Evolutionary conservation across 1,140 invertebrate species (phyloP), one percentile per base, ranked within the genome.

Genomic region (Lasioglossum baleicum): DNA sequence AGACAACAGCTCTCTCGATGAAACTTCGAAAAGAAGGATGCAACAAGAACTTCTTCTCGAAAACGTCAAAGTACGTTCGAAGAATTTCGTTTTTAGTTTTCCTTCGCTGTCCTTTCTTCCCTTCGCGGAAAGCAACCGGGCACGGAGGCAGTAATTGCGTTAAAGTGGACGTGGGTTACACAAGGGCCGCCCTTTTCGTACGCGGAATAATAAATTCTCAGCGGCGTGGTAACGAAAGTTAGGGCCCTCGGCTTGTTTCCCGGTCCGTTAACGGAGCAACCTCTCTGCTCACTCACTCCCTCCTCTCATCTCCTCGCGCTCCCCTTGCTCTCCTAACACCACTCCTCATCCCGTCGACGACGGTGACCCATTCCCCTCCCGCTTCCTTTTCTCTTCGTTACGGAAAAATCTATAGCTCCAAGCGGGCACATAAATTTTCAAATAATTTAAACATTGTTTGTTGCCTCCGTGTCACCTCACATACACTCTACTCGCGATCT

Each of bases 191-290:
- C 79, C 83, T 80, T 70, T 79, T 79, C 79, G 76, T 87, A 89
- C 88, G 88, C 84, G 86, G 90, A 91, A 92, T 92, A 91, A 92
- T 91, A 91, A 92, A 91, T 92, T 91, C 84, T 84, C 84, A 65
- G 74, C 83, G 72, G 78, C 69, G 80, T 71, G 83, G 87, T 85
- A 91, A 89, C 89, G 88, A 91, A 91, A 91, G 90, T 91, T 86
- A 82, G 84, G 88, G 83, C 64, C 78, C 56, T 64, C 79, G 84
- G 82, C 89, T 90, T 88, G 88, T 91, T 90, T 92, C 87, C 83
- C 85, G 84, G 86, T 83, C 87, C 84, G 88, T 90, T 92, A 90
- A 85, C 88, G 83, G 78, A 60, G 63, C 7, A 66, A 13, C 71
- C 42, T 48, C 10, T 48, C 44, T 48, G 44, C 44, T 44, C 44